Base-by-base conservation (phyloP, 2,888 invertebrate genomes). In the Oscheius sp. region DNA sequence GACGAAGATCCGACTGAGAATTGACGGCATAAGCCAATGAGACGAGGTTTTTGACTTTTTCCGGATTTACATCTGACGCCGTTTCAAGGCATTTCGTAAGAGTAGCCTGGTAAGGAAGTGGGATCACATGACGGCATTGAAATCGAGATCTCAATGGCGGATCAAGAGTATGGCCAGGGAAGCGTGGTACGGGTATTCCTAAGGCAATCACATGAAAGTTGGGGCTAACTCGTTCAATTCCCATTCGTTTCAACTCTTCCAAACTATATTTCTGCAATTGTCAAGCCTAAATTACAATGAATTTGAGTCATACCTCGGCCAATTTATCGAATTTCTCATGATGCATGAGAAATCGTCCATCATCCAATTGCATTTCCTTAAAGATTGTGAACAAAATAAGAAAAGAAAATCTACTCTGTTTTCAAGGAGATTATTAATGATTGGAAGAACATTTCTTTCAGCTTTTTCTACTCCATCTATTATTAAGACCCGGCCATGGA, bases 311-410 rank as follows among this genome's bases (percentile, higher is more conserved):
- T 37, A 65, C 94, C 90, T 93, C 88, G 15, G 94, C 88, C 17
- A 97, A 89, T 87, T 93, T 93, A 86, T 97, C 96, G 86, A 94
- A 97, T 89, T 95, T 91, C 3, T 91, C 89, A 8, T 95, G 92
- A 0, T 95, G 92, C 87, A 97, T 92, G 42, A 97, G 89, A 87
- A 96, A 93, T 81, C 95, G 90, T 0, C 97, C 97, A 89, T 96
- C 96, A 89, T 97, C 96, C 72, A 97, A 89, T 88, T 96, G 95
- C 96, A 97, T 96, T 89, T 97, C 97, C n/a, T n/a, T n/a, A n/a
- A n/a, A n/a, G n/a, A n/a, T n/a, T n/a, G n/a, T n/a, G n/a, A n/a
- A n/a, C n/a, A n/a, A n/a, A n/a, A n/a, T n/a, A n/a, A n/a, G n/a
- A n/a, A n/a, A n/a, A n/a, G n/a, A n/a, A n/a, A n/a, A n/a, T n/a